Evolutionary conservation across 2,113 vertebrate genomes (phyloP).

Genomic region (Mionectes macconnelli): DNA sequence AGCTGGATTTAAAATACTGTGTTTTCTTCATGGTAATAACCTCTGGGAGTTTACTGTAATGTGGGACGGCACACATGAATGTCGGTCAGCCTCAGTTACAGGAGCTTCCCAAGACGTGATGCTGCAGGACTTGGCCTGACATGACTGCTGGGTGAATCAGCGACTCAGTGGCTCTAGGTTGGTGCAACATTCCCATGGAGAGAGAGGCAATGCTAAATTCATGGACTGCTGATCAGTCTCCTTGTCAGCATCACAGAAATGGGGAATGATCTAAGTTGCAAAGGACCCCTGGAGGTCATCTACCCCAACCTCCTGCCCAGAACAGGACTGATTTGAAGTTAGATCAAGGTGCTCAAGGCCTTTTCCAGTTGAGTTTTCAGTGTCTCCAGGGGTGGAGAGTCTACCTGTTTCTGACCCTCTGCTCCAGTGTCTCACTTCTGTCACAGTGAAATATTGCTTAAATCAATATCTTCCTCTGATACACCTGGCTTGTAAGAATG

Average conservation of each 20-base stretch:
- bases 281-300: background rate
- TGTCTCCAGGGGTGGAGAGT: background rate
- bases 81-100: background rate
- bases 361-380: background rate
- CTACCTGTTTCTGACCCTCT: background rate
- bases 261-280: background rate
- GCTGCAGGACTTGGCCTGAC: background rate
- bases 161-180: rapidly evolving
- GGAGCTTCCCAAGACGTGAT: background rate
- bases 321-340: background rate
- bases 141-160: background rate
- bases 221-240: background rate
- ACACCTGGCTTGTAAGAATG: background rate
- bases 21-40: background rate
- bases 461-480: background rate
- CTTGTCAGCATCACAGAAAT: background rate
- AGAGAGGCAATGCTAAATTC: background rate
- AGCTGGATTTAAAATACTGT: background rate
- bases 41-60: background rate
- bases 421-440: background rate
- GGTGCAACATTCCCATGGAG: background rate
- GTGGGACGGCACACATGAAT: background rate
- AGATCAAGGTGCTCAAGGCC: background rate
- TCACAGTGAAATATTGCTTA: background rate
- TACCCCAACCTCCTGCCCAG: background rate